Base-by-base conservation (phyloP, 2,113 vertebrate genomes). In the Lasiurus cinereus region DNA sequence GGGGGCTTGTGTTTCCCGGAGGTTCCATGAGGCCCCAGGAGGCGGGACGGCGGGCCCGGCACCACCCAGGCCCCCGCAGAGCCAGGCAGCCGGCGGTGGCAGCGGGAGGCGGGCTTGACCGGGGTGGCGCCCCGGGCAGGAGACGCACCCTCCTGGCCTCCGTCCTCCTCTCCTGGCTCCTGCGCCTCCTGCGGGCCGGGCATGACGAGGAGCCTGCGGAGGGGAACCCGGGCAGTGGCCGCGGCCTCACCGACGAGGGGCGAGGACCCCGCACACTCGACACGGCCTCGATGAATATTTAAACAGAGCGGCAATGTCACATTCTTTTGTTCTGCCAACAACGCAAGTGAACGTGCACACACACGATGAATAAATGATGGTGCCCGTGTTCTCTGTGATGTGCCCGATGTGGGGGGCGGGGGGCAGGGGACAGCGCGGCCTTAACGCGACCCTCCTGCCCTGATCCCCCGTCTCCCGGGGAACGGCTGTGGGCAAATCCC, bases 281-380 rank as follows among this genome's bases (percentile, higher is more conserved):
- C 86, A 91, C 31, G 92, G 74, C 76, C 86, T 76, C 59, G 18
- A 96, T 96, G 93, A 94, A 97, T 97, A 95, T 94, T 96, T 95
- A 94, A 97, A 92, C 80, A 73, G 80, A 52, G 72, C 91, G 18
- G 82, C 97, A 95, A 97, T 95, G 95, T 96, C 96, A 97, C 70
- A 88, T 90, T 91, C 90, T 92, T 66, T 59, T 39, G 59, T 77
- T 73, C 94, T 92, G 93, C 76, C 84, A 90, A 84, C 88, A 59
- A 66, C 88, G 52, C 96, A 95, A 96, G 95, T 70, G 90, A 94
- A 90, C 80, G 54, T 91, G 91, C 87, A 80, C 54, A 59, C 67
- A 78, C 13, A 27, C 77, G 76, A 96, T 96, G 92, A 91, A 96
- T 95, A 96, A 96, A 93, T 97, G 83, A 96, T 96, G 83, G 9